Conservation (phyloP, 2,888 invertebrate species). For the Plemyria rubiginata region DNA sequence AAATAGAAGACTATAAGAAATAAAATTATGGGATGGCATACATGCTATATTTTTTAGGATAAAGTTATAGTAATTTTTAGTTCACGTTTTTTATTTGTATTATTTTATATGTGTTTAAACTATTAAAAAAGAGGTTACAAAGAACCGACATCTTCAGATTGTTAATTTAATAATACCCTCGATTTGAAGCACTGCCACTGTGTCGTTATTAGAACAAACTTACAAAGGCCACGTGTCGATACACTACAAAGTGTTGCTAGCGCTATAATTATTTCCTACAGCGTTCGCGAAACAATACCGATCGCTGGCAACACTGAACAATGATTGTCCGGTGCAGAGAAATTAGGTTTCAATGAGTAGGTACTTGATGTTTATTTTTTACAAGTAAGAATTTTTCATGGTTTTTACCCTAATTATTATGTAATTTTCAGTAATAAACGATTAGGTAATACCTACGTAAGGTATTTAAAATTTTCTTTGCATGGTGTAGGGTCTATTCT, state of each 20-base stretch:
- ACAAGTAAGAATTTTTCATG: not conserved
- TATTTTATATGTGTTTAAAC: not conserved
- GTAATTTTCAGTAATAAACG: no score
- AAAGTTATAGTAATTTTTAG: no score
- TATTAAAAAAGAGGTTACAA: not conserved
- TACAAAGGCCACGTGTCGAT: slow-evolving; percentile 62
- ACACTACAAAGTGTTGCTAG: slow-evolving; percentile 72
- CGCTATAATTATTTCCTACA: slow-evolving; percentile 81
- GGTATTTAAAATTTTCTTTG: no score
- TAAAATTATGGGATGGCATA: no score
- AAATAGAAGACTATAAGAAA: no score
- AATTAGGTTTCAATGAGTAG: slow-evolving; percentile 51
- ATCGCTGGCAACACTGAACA: slow-evolving; percentile 68
- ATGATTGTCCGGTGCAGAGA: slow-evolving; percentile 56
- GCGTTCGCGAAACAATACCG: slow-evolving; percentile 64
- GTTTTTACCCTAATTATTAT: no score
- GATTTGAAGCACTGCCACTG: slow-evolving; percentile 17
- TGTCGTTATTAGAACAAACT: slow-evolving; percentile 26
- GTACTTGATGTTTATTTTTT: slow-evolving; percentile 25
- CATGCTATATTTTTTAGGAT: no score
- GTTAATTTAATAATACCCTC: slow-evolving; percentile 24
- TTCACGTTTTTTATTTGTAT: no score
- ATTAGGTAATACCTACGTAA: no score
- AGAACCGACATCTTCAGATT: slow-evolving; percentile 5
- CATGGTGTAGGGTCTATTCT: no score